Evolutionary conservation across 2,888 invertebrate species (phyloP).

Genomic region (Myathropa florea): DNA sequence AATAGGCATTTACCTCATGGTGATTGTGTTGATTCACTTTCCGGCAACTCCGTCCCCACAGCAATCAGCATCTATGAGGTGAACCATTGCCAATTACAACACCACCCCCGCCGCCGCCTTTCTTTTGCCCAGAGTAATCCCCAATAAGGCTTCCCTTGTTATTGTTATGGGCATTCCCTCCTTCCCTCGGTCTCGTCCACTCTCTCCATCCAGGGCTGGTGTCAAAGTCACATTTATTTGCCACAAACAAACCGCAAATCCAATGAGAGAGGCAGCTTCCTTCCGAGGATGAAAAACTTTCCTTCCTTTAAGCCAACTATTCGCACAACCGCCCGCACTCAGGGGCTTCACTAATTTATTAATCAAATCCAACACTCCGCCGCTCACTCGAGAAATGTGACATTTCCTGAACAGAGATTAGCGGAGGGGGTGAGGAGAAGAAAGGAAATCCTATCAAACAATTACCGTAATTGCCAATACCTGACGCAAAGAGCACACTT

Average conservation of each 20-base stretch:
- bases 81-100: constrained; percentile 18
- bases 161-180: constrained; percentile 26
- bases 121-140: constrained; percentile 28
- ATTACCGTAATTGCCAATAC: constrained; percentile 62
- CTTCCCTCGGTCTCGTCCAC: constrained; percentile 33
- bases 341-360: constrained; percentile 42
- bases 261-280: background rate
- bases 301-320: background rate
- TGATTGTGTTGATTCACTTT: background rate
- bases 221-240: constrained; percentile 6
- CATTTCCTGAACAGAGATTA: constrained; percentile 29
- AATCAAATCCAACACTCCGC: constrained; percentile 44
- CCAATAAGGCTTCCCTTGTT: constrained; percentile 35
- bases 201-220: background rate
- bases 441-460: constrained; percentile 57
- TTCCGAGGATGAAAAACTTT: background rate
- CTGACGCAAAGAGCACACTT: constrained; percentile 34
- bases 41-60: background rate
- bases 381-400: constrained; percentile 11
- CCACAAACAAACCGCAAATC: constrained; percentile 1
- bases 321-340: background rate
- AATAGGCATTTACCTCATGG: too few species aligned
- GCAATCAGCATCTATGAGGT: background rate
- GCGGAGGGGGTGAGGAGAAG: background rate
- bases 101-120: constrained; percentile 12